phyloP scores from a whole-genome alignment of 2,113 vertebrate genomes.

The Catharus fuscescens region DNA sequence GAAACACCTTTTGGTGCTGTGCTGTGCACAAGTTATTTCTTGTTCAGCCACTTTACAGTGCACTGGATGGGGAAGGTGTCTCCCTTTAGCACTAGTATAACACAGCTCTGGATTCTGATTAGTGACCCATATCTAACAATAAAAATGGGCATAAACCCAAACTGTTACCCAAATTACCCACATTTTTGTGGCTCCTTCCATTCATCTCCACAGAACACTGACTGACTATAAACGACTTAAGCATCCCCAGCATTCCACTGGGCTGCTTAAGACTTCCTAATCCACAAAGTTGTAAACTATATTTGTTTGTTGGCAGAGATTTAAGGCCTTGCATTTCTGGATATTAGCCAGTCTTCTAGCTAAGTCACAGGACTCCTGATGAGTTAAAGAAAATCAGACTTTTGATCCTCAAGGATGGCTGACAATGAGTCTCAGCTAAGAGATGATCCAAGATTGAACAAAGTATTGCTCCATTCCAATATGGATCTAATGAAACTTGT shows the following conservation, averaged over 20 bases:
- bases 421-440: background rate
- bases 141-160: background rate
- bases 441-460: background rate
- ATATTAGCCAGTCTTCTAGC: background rate
- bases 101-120: background rate
- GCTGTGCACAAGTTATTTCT: background rate
- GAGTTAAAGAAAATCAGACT: background rate
- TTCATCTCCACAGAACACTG: background rate
- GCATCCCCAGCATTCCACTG: background rate
- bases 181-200: background rate
- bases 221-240: background rate
- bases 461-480: background rate
- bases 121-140: background rate
- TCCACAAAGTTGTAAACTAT: background rate
- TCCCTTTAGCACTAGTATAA: background rate
- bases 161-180: background rate
- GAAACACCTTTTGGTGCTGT: background rate
- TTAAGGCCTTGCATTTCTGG: background rate
- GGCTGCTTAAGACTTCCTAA: background rate
- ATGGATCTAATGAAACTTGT: background rate
- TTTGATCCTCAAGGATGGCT: background rate
- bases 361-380: background rate
- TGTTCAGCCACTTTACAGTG: background rate
- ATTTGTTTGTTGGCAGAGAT: slow-evolving; percentile 8
- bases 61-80: background rate